Percentiles rank a stretch among this genome's conserved stretches.
Evolutionary conservation across 2,888 invertebrate species (phyloP).

Genomic region (Meghimatium bilineatum): DNA sequence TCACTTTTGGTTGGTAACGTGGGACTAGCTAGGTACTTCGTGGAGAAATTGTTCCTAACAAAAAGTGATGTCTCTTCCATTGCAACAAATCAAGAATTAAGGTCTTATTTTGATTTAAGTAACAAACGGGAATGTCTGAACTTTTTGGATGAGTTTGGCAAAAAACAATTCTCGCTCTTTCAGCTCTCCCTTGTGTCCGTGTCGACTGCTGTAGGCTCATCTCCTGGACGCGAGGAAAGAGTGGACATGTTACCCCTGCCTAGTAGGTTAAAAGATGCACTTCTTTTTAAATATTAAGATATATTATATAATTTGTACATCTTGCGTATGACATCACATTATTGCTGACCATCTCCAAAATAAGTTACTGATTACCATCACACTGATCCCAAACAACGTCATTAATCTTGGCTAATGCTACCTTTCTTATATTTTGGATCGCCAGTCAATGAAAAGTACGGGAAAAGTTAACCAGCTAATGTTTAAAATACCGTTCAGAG

Average conservation of each 20-base stretch:
- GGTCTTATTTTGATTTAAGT: neutral
- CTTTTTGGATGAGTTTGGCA: slow-evolving; percentile 10
- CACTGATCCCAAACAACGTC: too few relatives aligned
- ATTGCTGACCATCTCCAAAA: too few relatives aligned
- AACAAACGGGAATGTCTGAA: neutral
- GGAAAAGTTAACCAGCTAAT: too few relatives aligned
- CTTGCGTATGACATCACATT: too few relatives aligned
- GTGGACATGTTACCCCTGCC: slow-evolving; percentile 8
- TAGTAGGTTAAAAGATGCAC: slow-evolving; percentile 1
- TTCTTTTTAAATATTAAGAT: slow-evolving; percentile 12
- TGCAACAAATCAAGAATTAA: neutral
- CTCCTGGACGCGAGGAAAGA: slow-evolving; percentile 23
- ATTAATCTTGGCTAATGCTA: too few relatives aligned
- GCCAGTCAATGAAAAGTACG: too few relatives aligned
- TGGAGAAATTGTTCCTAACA: slow-evolving; percentile 6
- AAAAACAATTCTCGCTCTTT: slow-evolving; percentile 3
- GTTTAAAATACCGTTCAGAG: too few relatives aligned
- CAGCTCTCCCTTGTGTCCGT: slow-evolving; percentile 1
- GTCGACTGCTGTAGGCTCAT: slow-evolving; percentile 12
- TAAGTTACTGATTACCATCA: too few relatives aligned
- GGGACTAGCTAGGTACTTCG: neutral
- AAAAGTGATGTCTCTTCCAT: slow-evolving; percentile 3
- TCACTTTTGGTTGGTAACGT: neutral
- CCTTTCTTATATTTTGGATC: too few relatives aligned
- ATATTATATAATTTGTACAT: neutral